Conservation (phyloP, 1,140 invertebrate genomes). For the Thaumatotibia leucotreta region DNA sequence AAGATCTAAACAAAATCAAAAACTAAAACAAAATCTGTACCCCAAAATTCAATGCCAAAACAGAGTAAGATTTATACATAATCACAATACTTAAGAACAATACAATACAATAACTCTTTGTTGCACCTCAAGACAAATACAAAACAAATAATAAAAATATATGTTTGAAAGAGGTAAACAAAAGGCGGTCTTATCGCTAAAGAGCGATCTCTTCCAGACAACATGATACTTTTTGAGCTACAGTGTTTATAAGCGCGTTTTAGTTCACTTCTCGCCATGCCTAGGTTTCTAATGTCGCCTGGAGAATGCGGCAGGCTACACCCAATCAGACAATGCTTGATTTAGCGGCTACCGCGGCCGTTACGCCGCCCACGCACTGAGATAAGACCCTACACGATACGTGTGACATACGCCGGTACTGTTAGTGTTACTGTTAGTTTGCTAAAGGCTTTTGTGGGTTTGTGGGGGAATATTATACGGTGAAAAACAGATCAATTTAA, state of each 20-base stretch:
- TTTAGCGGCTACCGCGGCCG: conserved; percentile 50
- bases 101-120: no score
- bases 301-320: conserved; percentile 43
- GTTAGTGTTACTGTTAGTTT: not conserved
- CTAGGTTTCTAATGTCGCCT: not conserved
- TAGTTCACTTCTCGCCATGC: conserved; percentile 1
- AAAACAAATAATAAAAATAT: no score
- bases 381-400: conserved; percentile 31
- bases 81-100: not conserved
- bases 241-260: no score
- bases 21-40: no score
- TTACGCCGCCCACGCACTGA: conserved; percentile 57
- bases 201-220: no score
- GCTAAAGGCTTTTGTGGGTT: no score
- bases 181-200: no score
- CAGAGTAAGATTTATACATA: not conserved
- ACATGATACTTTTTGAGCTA: no score
- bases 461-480: not conserved
- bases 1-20: no score
- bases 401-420: not conserved
- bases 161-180: no score
- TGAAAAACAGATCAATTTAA: not conserved
- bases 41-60: not conserved
- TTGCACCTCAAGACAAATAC: no score
- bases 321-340: conserved; percentile 61